These are phyloP conservation scores for Drosophila kanapiae DNA, from an alignment of 1,140 invertebrate species.

Conservation along the genomic window DNA sequence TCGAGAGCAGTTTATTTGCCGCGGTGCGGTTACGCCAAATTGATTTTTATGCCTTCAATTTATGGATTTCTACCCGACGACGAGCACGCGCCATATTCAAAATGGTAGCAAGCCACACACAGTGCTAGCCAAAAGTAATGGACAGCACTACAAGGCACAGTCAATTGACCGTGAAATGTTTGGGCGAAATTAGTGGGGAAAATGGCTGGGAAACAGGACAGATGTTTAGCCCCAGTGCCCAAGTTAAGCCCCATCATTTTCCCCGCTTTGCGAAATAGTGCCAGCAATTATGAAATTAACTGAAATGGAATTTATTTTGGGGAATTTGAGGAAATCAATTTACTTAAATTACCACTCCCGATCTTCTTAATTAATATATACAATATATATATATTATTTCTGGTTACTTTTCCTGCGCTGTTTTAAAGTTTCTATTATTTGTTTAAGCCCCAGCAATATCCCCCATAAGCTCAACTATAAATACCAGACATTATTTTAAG, in stretches of 20 bases:
- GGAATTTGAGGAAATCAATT: background rate
- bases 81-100: slow-evolving; percentile 19
- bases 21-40: slow-evolving; percentile 77
- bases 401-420: no score
- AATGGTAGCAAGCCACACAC: slow-evolving; percentile 8
- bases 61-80: slow-evolving; percentile 55
- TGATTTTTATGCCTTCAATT: slow-evolving; percentile 81
- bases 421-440: background rate
- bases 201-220: background rate
- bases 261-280: background rate
- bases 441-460: no score
- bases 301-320: background rate
- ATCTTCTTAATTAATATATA: background rate
- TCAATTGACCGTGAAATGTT: slow-evolving; percentile 75
- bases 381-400: background rate
- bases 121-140: slow-evolving; percentile 35
- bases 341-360: background rate
- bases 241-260: no score
- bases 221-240: no score
- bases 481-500: background rate
- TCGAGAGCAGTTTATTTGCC: slow-evolving; percentile 59
- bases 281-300: slow-evolving; percentile 4
- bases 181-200: slow-evolving; percentile 30
- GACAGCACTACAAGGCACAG: slow-evolving; percentile 21
- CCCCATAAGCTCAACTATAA: background rate